Evolutionary conservation across 2,888 invertebrate genomes (phyloP), one percentile per base, ranked within the genome.

Genomic region (Hirtodrosophila confusa): DNA sequence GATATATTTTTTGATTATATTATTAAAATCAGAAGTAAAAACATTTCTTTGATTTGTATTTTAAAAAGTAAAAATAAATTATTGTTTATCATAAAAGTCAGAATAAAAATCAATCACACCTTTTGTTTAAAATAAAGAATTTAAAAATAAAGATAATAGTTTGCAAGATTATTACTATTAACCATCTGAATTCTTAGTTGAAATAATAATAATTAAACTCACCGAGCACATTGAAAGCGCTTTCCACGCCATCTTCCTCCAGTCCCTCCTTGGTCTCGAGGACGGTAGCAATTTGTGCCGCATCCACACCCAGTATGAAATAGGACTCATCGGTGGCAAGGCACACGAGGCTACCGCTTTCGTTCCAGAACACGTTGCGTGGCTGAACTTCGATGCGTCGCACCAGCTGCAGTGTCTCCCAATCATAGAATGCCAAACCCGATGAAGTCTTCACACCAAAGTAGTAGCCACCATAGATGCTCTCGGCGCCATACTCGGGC

Each of bases 301-400:
- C 93, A 89, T 96, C 96, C 90, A 97, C 99, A 78, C 95, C 95
- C 23, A 99, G 93, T 69, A 99, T 96, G 91, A 96, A 99, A 92
- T 98, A 99, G 27, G 96, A 95, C 65, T 99, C 98, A 75, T 99
- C 98, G 0, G 98, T 97, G 0, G 98, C 98, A 43, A 99, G 93
- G 86, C 98, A 98, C 10, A 99, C 96, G 45, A 99, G 93, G 83
- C 96, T 96, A 3, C 99, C 98, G 90, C 95, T 96, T 91, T 99
- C 99, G 36, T 98, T 97, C 99, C 99, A 99, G 90, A 96, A 98
- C 24, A 99, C 96, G 89, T 97, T 95, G 76, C 93, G 93, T 0
- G 98, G 98, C 91, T 97, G 97, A 80, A 99, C 99, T 93, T 99
- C 99, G 88, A 99, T 99, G 47, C 99, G 95, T 63, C 99, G 94